Evolutionary conservation across 2,888 invertebrate genomes (phyloP), one percentile per base, ranked within the genome.

Genomic region (Sminthurinus aureus): DNA sequence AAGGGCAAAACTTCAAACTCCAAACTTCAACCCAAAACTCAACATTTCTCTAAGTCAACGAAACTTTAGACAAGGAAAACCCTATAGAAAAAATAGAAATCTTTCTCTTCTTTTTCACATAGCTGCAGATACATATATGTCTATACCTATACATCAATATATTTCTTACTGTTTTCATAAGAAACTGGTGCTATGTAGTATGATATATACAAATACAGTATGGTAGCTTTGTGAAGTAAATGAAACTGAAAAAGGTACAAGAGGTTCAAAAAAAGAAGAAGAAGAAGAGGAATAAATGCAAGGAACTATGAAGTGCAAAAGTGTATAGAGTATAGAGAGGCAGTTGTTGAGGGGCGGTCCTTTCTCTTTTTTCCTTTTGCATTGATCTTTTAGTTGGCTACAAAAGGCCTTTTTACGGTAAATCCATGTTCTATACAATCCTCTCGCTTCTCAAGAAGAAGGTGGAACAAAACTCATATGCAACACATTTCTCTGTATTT

Each of bases 271-370:
- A 38, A 38, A n/a, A n/a, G n/a, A n/a, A n/a, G n/a, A n/a, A 4
- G 11, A 12, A 79, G 18, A 77, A 24, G 24, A 58, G n/a, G 18
- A 79, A 67, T 50, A 79, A 79, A 26, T 79, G 50, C 50, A 66
- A 26, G 8, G 26, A 79, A 79, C 24, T 79, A 79, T 79, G 79
- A 79, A 79, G 79, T 79, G 79, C 79, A 69, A 80, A 71, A 71
- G 80, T 80, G 73, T 20, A 79, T 8, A 52, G 76, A 76, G 71
- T 8, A 52, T 51, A 76, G 71, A n/a, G 67, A 79, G 67, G 66
- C 80, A 80, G 80, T 80, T 80, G 80, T 80, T 38, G 6, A 73
- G 69, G 80, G 80, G 80, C 80, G 80, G 80, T 73, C 50, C 80
- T 71, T 58, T 0, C 1, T 52, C 58, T 80, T 80, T 73, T 69